Conservation (phyloP, 2,888 invertebrate genomes). For the Thalpophila matura region DNA sequence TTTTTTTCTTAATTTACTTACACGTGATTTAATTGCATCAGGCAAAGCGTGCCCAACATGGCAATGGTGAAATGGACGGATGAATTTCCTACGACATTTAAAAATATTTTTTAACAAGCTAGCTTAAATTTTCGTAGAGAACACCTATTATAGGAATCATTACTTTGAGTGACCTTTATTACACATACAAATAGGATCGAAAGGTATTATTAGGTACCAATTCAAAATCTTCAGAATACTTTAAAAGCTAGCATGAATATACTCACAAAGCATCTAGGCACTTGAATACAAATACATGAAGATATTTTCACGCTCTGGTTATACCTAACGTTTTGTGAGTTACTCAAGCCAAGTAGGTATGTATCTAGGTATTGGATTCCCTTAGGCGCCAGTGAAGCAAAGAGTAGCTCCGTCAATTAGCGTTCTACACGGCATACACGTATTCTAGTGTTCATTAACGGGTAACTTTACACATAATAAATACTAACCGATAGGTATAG, state of each 20-base stretch:
- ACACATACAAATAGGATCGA: constrained; percentile 7
- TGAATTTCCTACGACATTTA: constrained; percentile 51
- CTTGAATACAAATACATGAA: constrained; percentile 24
- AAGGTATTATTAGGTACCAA: constrained; percentile 17
- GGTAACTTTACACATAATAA: no score
- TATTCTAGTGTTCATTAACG: no score
- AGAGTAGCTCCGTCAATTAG: no score
- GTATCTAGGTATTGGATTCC: no score
- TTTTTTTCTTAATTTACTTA: constrained; percentile 45
- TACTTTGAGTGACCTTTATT: not conserved
- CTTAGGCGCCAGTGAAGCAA: no score
- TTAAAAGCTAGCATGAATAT: constrained; percentile 25
- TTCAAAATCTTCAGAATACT: constrained; percentile 4
- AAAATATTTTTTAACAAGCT: constrained; percentile 46
- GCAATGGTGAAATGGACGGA: constrained; percentile 68
- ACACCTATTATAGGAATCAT: constrained; percentile 8
- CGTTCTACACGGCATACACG: no score
- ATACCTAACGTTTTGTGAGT: no score
- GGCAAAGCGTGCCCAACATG: constrained; percentile 62
- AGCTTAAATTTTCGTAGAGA: constrained; percentile 23
- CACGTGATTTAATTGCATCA: constrained; percentile 46
- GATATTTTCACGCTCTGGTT: not conserved
- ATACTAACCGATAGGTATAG: not conserved
- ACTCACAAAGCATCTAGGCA: constrained; percentile 35
- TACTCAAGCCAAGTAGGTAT: no score